phyloP scores from a whole-genome alignment of 2,797 vertebrate species.

The Myioborus miniatus region DNA sequence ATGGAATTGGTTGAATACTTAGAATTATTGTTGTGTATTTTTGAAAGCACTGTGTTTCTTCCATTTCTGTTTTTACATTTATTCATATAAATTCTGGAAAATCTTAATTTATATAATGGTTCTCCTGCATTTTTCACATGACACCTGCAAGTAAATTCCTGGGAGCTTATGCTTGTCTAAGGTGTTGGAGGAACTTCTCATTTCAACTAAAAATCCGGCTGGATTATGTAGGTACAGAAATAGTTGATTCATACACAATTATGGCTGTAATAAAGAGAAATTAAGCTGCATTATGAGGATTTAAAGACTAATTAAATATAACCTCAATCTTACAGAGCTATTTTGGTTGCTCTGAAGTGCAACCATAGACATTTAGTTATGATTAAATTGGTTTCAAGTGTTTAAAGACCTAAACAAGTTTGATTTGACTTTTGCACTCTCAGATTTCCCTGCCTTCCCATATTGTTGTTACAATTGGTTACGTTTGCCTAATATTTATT shows the following conservation, averaged over 20 bases:
- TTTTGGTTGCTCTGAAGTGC: neutral
- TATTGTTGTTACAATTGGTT: neutral
- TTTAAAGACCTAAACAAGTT: neutral
- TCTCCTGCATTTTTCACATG: neutral
- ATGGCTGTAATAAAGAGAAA: neutral
- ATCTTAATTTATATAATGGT: neutral
- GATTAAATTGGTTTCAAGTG: neutral
- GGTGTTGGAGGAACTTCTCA: neutral
- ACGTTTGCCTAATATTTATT: neutral
- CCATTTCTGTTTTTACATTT: neutral
- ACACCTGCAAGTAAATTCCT: neutral
- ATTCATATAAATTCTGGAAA: neutral
- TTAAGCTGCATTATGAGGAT: neutral
- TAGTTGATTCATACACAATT: neutral
- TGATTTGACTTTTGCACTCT: neutral
- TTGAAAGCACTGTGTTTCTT: neutral
- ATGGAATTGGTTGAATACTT: neutral
- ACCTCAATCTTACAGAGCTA: neutral
- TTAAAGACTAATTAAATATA: neutral
- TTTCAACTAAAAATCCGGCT: neutral
- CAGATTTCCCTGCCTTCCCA: neutral
- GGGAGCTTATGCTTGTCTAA: neutral
- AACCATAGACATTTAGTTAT: neutral
- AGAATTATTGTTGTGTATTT: neutral
- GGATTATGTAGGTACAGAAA: neutral